These are phyloP conservation scores for Aldabrachelys gigantea DNA, from an alignment of 2,113 vertebrate genomes.

Conservation along the genomic window DNA sequence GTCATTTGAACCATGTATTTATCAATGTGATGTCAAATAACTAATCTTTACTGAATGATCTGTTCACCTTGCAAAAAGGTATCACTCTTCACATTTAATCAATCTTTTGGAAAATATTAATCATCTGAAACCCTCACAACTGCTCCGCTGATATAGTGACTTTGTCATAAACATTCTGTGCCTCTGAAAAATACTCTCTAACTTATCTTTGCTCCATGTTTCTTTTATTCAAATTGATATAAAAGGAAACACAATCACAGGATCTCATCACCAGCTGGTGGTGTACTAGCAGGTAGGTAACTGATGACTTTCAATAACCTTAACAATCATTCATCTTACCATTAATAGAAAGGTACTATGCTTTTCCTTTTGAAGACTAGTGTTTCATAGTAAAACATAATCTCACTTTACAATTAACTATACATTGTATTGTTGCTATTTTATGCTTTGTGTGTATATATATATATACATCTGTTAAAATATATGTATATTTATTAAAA, in stretches of 20 bases:
- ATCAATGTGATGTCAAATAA: background rate
- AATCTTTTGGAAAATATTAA: background rate
- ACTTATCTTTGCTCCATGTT: background rate
- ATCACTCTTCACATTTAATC: slow-evolving; percentile 6
- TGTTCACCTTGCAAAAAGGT: background rate
- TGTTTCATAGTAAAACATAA: background rate
- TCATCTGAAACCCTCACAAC: background rate
- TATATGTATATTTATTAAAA: background rate
- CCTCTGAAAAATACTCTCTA: background rate
- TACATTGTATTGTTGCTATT: background rate
- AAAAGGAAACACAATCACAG: background rate
- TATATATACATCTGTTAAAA: background rate
- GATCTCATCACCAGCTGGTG: background rate
- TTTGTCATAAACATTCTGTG: background rate
- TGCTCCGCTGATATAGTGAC: background rate
- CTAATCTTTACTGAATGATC: slow-evolving; percentile 16
- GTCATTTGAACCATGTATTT: slow-evolving; percentile 4
- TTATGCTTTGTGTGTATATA: background rate
- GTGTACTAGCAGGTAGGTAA: background rate
- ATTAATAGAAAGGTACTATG: background rate
- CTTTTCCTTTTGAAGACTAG: background rate
- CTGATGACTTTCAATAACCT: background rate
- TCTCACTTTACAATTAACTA: background rate
- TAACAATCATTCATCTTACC: background rate
- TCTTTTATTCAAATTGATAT: background rate